Evolutionary conservation across 2,888 invertebrate genomes (phyloP), one percentile per base, ranked within the genome.

Genomic region (Carpatolechia fugitivella): DNA sequence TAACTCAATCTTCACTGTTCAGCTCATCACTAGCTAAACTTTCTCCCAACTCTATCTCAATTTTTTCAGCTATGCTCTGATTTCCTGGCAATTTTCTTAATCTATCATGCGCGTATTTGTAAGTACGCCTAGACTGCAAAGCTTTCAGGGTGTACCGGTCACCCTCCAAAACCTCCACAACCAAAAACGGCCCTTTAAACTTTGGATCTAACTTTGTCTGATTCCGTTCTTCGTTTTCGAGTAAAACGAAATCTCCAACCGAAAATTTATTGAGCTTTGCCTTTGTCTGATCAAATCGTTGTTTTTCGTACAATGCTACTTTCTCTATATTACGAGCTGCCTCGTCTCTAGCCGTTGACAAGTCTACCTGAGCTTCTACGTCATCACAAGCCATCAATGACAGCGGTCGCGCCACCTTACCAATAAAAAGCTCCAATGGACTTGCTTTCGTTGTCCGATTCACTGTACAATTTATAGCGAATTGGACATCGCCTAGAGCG

Each of bases 351-450:
- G 60, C 18, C 0, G 40, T n/a, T 0, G 53, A 31, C 1, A 60
- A 10, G 53, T 63, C 36, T 16, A 61, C 40, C 1, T 35, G 46
- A 18, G 30, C 24, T 11, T 59, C 54, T 31, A 47, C 40, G 18
- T 57, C 49, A 13, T 55, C 55, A 14, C n/a, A n/a, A 7, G 33
- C 3, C 53, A 63, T 46, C 10, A 68, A 41, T 5, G 30, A 10
- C 8, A 65, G 16, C 0, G 65, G 65, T 31, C 64, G 38, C 5
- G 63, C 59, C 5, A 72, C 40, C n/a, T 50, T 57, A 0, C 68
- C 68, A 0, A 74, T 63, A 1, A 74, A 7, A 0, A 68, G 29
- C 14, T 77, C 72, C 0, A 74, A 50, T 0, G 66, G 69, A 31
- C 61, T 63, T 0, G 66, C 56, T 47, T 64, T 66, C 0, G 68